Evolutionary conservation across 2,797 vertebrate species (phyloP), one percentile per base, ranked within the genome.

Genomic region (Clarias laeviceps): DNA sequence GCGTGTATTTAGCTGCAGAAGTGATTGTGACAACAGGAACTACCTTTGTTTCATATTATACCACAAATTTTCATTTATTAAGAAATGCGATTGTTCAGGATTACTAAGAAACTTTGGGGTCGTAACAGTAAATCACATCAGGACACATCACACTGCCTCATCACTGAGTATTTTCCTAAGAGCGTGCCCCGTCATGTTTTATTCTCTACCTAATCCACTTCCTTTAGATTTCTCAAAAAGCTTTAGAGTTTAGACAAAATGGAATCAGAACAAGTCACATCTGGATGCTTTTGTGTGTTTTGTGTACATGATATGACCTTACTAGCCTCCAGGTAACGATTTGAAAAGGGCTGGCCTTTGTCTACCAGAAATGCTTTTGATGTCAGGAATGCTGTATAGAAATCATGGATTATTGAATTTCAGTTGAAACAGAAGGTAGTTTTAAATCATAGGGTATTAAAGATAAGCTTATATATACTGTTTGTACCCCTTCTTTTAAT

Each of bases 351-450:
- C n/a, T 81, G 81, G 34, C 22, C 65, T n/a, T 66, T 87, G 82
- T 85, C 81, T 89, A 56, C 56, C 37, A 87, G 76, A 74, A 84
- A 85, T 73, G 73, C 57, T 81, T 83, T 57, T 83, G 79, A 88
- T 85, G 84, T 66, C 68, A 69, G 84, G 59, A 83, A 72, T 77
- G 81, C 74, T 89, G 83, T 84, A 70, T 83, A 85, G 74, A 87
- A 88, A 88, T 62, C 90, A 62, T 5, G 22, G 32, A 91, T 88
- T 65, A 87, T 88, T 85, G 84, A 83, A 72, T 89, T 86, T 74
- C 45, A 40, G 34, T 78, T 78, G 17, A 11, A 61, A n/a, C 12
- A 78, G 57, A 37, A 78, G 12, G 32, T 78, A 24, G 27, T 34
- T 18, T 59, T 57, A 32, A 77, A 56, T 54, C 50, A 14, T 14